Base-by-base conservation (phyloP, 1,140 invertebrate species). In the Antheraea pernyi region DNA sequence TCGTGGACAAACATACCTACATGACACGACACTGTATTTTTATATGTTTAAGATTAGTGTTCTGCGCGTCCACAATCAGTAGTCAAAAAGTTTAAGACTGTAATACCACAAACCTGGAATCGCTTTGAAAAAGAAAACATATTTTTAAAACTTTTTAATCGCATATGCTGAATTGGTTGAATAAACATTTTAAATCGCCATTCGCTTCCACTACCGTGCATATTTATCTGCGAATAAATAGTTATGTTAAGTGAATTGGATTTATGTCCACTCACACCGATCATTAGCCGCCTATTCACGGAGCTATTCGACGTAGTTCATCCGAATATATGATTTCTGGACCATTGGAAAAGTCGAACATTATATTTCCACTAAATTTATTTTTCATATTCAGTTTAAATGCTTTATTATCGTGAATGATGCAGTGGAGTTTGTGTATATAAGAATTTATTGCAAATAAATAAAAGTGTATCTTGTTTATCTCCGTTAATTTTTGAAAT, bases 201-300 rank as follows among this genome's bases (percentile, higher is more conserved):
- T 53, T 53, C 46, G 16, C 13, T 53, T n/a, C 46, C 5, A 16
- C 16, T 53, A 6, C 0, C 46, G 1, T n/a, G 46, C 46, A 53
- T 53, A 53, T 53, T 53, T 53, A 53, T 53, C 46, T 53, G 13
- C 16, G 13, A 16, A 53, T 53, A 16, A 16, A 53, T 16, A 53
- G 11, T 53, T n/a, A 53, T 16, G 46, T 53, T 53, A 53, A 13
- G 11, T 53, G 46, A 53, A 53, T 53, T 53, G 46, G 46, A n/a
- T 53, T 53, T 53, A 53, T 53, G 46, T 53, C 46, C 46, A 53
- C 46, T 53, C 46, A 16, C 46, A 53, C 16, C 16, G 46, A 53
- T 53, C 46, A 53, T 53, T 53, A 53, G 46, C 46, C 46, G 46
- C 46, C 46, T 53, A 53, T 53, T 53, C 46, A 53, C 46, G 46